Conservation (phyloP, 35 echinoderm and acorn worm species). For the Hemicentrotus pulcherrimus region DNA sequence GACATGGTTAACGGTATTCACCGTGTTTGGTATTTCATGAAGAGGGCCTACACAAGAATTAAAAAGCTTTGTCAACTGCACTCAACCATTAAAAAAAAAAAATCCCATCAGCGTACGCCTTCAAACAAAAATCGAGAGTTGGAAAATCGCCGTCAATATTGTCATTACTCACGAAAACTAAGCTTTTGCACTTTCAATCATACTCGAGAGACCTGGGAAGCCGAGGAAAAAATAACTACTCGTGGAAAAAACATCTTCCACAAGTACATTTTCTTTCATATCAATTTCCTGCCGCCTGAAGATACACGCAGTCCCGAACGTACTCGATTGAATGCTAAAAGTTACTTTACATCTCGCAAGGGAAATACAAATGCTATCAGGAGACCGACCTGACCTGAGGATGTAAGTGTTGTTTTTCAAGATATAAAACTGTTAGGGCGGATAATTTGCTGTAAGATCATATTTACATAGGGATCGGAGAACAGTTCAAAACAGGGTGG, state of each 20-base stretch:
- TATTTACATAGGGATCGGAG: neutral
- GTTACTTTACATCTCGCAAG: neutral
- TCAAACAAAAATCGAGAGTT: neutral
- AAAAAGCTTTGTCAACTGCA: too few species aligned
- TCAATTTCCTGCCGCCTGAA: neutral
- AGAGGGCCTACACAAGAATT: too few species aligned
- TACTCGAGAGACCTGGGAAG: neutral
- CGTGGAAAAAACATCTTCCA: neutral
- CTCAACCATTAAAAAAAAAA: too few species aligned
- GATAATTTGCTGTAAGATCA: neutral
- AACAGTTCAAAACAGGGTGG: neutral
- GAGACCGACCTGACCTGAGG: neutral
- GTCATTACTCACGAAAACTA: neutral
- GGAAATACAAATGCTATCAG: neutral
- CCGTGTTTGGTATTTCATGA: too few species aligned
- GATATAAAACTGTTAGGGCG: neutral
- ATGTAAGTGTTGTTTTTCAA: neutral
- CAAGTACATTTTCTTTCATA: neutral
- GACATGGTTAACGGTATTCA: too few species aligned
- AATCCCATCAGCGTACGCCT: neutral
- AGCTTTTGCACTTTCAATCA: neutral
- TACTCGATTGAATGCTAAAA: neutral
- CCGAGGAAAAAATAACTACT: neutral
- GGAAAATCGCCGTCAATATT: neutral
- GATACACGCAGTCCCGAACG: neutral